A percentile compares a stretch with the other conserved stretches of the same genome.
phyloP scores from a whole-genome alignment of 2,797 vertebrate species.

The Amblyopsis hoosieri region DNA sequence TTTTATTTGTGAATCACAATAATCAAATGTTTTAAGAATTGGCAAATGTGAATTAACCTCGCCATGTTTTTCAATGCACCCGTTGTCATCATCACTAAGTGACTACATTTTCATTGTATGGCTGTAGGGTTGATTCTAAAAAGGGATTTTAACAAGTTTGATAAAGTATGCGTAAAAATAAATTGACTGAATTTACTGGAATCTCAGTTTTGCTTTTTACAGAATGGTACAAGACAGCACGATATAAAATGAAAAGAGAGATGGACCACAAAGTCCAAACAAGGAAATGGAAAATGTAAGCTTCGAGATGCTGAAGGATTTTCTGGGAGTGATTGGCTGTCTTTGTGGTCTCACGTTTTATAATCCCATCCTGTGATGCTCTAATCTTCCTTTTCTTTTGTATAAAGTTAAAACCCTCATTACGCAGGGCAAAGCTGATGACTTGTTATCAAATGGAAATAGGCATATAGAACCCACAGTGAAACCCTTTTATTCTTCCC shows the following conservation, averaged over 20 bases:
- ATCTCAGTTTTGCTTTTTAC: too few relatives aligned
- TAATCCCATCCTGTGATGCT: constrained; percentile 71
- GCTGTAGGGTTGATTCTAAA: too few relatives aligned
- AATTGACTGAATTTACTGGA: too few relatives aligned
- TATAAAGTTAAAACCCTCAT: constrained; percentile 66
- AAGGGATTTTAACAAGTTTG: background rate
- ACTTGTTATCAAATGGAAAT: constrained; percentile 72
- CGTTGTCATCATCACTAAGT: too few relatives aligned
- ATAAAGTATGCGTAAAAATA: background rate
- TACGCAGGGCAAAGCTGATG: constrained; percentile 65
- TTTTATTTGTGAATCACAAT: constrained; percentile 23
- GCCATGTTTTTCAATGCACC: background rate
- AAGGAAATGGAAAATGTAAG: constrained; percentile 58
- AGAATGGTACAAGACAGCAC: too few relatives aligned
- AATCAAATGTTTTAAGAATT: constrained; percentile 5
- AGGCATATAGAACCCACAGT: constrained; percentile 36
- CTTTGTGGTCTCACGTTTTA: constrained; percentile 67
- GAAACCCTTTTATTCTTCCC: constrained; percentile 57
- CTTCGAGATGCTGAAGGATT: constrained; percentile 58
- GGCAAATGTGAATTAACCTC: background rate
- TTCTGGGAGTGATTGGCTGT: constrained; percentile 65
- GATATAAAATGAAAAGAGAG: constrained; percentile 23
- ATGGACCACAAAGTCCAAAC: constrained; percentile 42
- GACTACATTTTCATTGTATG: background rate
- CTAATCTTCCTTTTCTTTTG: constrained; percentile 71